These are phyloP conservation scores for Thalassarche chlororhynchos DNA, from an alignment of 2,113 vertebrate species.

Conservation along the genomic window DNA sequence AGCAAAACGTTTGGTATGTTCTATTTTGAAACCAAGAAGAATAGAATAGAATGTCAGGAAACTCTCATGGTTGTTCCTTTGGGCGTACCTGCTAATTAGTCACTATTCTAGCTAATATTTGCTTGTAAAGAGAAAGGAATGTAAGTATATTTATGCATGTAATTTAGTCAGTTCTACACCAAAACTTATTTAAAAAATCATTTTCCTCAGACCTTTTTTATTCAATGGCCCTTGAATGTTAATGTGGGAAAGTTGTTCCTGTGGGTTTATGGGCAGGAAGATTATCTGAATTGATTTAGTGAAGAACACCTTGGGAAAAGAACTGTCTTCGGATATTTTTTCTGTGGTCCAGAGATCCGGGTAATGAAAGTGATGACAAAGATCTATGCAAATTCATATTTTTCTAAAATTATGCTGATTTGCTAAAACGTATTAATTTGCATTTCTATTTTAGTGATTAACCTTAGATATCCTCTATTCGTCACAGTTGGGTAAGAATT, in stretches of 20 bases:
- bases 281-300: not conserved
- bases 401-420: not conserved
- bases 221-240: not conserved
- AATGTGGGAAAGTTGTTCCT: not conserved
- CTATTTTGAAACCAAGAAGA: slow-evolving; percentile 16
- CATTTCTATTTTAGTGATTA: not conserved
- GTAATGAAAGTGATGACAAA: not conserved
- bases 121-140: slow-evolving; percentile 4
- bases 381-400: not conserved
- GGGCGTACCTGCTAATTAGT: not conserved
- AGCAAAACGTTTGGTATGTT: not conserved
- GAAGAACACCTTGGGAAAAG: not conserved
- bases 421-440: not conserved
- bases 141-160: not conserved
- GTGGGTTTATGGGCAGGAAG: not conserved
- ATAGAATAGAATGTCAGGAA: not conserved
- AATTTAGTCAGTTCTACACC: not conserved
- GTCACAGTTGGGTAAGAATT: not conserved
- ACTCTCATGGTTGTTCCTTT: slow-evolving; percentile 15
- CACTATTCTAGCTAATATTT: slow-evolving; percentile 55
- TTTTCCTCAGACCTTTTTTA: not conserved
- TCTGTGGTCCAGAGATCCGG: not conserved
- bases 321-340: not conserved
- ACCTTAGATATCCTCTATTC: not conserved
- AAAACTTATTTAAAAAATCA: not conserved